Conservation (phyloP, 2,113 vertebrate genomes). For the Todiramphus chloris region DNA sequence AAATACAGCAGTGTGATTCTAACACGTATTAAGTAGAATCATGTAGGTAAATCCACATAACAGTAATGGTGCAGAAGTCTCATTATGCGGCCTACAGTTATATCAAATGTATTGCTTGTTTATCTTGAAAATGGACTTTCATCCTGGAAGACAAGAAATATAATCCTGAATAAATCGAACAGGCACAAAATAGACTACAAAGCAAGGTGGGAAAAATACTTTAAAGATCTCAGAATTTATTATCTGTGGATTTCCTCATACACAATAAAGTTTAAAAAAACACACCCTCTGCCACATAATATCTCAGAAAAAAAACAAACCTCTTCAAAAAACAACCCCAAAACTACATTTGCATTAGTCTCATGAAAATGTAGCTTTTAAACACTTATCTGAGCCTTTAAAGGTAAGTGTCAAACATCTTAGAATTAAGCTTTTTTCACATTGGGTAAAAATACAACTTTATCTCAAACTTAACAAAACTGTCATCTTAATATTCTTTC, state of each 20-base stretch:
- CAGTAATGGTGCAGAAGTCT: not conserved
- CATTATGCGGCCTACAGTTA: not conserved
- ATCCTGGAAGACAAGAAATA: not conserved
- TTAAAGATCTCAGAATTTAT: not conserved
- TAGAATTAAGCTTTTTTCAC: not conserved
- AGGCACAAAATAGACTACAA: not conserved
- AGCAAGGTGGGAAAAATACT: not conserved
- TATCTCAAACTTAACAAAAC: not conserved
- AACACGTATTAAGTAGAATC: not conserved
- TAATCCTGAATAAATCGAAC: not conserved
- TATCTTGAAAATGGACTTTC: not conserved
- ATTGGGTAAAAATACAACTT: not conserved
- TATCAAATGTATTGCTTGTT: not conserved
- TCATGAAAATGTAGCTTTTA: not conserved
- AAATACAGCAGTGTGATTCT: not conserved
- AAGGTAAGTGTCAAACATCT: not conserved
- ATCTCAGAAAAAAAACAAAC: not conserved
- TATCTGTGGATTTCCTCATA: not conserved
- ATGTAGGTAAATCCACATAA: not conserved
- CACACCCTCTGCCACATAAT: fast-evolving
- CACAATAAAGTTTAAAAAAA: not conserved
- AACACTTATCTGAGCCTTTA: not conserved
- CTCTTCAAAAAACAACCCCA: not conserved
- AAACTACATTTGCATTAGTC: not conserved
- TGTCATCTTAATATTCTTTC: not conserved